Conservation (phyloP, 1,140 invertebrate genomes). For the Eurosta solidaginis region DNA sequence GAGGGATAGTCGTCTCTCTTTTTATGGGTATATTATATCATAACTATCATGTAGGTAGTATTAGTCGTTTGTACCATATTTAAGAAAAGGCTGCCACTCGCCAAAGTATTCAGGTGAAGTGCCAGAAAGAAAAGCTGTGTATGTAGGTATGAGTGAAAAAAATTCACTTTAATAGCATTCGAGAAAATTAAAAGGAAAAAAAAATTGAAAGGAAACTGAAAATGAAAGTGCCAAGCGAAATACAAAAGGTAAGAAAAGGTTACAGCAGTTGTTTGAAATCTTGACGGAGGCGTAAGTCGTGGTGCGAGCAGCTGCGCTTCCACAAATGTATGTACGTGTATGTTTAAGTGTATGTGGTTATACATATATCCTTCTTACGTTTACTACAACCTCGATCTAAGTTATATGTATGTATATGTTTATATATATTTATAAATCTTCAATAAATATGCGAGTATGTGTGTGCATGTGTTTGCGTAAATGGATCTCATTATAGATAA, state of each 20-base stretch:
- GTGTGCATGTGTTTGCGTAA: slow-evolving; percentile 10
- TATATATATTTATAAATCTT: slow-evolving; percentile 17
- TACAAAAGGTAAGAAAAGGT: background rate
- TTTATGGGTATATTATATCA: no score
- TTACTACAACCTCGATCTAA: background rate
- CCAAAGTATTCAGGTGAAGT: background rate
- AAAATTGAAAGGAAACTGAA: background rate
- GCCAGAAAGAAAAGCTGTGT: background rate
- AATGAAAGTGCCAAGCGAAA: background rate
- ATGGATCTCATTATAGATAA: slow-evolving; percentile 39
- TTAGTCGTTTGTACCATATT: no score
- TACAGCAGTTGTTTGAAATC: background rate
- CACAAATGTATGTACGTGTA: background rate
- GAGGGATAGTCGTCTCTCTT: no score
- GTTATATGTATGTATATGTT: background rate
- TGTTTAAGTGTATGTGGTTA: no score
- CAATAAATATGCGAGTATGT: no score
- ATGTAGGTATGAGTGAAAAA: background rate
- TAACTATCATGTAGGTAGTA: no score
- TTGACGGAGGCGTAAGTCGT: background rate
- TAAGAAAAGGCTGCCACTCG: no score
- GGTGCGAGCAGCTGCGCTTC: background rate
- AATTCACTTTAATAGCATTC: background rate
- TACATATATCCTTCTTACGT: background rate
- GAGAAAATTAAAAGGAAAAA: background rate